Evolutionary conservation across 1,140 invertebrate genomes (phyloP), one percentile per base, ranked within the genome.

Genomic region (Listronotus bonariensis): DNA sequence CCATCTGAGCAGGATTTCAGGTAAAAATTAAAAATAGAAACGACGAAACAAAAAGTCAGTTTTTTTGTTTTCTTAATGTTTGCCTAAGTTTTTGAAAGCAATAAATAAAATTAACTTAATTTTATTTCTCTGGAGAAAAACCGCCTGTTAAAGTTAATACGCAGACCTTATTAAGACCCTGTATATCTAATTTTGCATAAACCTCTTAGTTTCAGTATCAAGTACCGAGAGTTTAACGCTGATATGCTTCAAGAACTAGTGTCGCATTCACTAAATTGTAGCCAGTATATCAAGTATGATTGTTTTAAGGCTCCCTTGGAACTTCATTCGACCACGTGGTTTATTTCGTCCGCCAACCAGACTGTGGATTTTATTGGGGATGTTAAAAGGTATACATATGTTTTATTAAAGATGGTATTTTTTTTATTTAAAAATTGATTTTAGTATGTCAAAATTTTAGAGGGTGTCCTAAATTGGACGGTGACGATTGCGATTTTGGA

Each of bases 181-280:
- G 15, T 15, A 49, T 48, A n/a, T n/a, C n/a, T n/a, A n/a, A n/a
- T n/a, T 26, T 26, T 26, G 20, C 20, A 26, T 26, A 26, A 26
- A 3, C 11, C 11, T 36, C 34, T 9, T 49, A 89, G 87, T 51
- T 90, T 93, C 71, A 89, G 86, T 59, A 91, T 96, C 31, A 92
- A 88, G 54, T 96, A 96, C 72, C 82, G 94, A 60, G 92, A 95
- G 71, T 95, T 97, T 75, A 89, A 88, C 3, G 89, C 89, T 0
- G 90, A 93, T 75, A 95, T 96, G 92, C 81, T 97, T 1, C 90
- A 93, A 73, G 90, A 92, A 72, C 79, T 97, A 41, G 94, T 96
- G 32, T 90, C 89, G 0, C 92, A 93, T 76, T 96, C 94, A 0
- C 82, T 93, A 38, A 90, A 91, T 74, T 97, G 95, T 74, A 89